A percentile compares a stretch with the other conserved stretches of the same genome.
Conservation (phyloP, 2,113 vertebrate genomes). For the Percopsis transmontana region DNA sequence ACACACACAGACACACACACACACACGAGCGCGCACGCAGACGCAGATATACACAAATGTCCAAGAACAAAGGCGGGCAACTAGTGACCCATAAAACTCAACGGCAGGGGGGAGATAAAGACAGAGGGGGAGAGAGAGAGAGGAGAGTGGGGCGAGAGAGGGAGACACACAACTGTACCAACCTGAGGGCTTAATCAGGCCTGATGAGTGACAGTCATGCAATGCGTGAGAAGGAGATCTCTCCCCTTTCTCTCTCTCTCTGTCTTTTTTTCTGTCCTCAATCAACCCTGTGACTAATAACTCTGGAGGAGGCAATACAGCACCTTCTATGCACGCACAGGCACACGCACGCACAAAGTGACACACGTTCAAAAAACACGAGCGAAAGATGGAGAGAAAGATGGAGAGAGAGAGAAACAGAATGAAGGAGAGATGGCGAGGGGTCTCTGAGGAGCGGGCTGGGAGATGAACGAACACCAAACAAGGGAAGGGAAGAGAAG, state of each 20-base stretch:
- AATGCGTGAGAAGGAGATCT: neutral
- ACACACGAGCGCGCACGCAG: neutral
- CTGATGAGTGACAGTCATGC: constrained; percentile 37
- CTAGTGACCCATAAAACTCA: neutral
- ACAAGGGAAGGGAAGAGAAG: constrained; percentile 4
- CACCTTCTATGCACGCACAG: constrained; percentile 52
- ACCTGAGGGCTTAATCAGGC: constrained; percentile 35
- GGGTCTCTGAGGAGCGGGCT: constrained; percentile 2
- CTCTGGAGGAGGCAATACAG: constrained; percentile 51
- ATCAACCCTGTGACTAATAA: constrained; percentile 63
- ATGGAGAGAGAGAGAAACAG: neutral
- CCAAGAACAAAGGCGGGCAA: constrained; percentile 8
- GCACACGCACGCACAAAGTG: constrained; percentile 12
- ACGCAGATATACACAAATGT: neutral
- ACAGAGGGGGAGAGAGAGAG: constrained; percentile 8
- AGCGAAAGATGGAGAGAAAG: neutral
- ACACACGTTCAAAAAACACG: neutral
- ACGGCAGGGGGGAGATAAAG: neutral
- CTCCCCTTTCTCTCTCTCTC: constrained; percentile 4
- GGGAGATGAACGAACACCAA: constrained; percentile 28
- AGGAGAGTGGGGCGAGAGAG: neutral
- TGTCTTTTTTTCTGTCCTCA: constrained; percentile 44
- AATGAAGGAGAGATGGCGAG: neutral
- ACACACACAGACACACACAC: constrained; percentile 9
- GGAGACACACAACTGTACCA: constrained; percentile 1